Conservation (phyloP, 2,888 invertebrate species). For the Pollenia labialis region DNA sequence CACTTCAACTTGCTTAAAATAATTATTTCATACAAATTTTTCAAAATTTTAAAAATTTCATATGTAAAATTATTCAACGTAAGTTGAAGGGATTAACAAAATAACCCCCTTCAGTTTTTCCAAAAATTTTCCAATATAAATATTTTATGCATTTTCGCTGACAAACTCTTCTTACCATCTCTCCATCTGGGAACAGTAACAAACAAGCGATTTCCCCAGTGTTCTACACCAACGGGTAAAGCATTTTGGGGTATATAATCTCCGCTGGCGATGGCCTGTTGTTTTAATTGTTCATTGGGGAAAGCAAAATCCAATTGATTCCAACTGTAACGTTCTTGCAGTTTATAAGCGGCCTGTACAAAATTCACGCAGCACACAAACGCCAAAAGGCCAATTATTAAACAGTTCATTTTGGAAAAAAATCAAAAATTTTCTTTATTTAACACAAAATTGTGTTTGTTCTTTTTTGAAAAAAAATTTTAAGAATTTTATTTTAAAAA, state of each 20-base stretch:
- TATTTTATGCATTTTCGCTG: not conserved
- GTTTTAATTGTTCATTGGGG: conserved; percentile 87
- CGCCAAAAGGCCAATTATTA: conserved; percentile 57
- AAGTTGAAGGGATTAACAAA: too few relatives aligned
- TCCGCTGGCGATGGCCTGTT: conserved; percentile 87
- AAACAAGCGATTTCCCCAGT: conserved; percentile 92
- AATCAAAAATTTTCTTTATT: conserved; percentile 1
- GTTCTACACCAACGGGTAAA: conserved; percentile 92
- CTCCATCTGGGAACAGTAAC: conserved; percentile 93
- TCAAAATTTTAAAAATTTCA: too few relatives aligned
- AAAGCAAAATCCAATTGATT: conserved; percentile 90
- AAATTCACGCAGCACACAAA: conserved; percentile 54
- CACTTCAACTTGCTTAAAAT: too few relatives aligned
- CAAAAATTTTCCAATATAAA: too few relatives aligned
- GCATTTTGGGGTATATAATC: conserved; percentile 91
- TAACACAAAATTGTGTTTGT: not conserved
- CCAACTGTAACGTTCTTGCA: conserved; percentile 91
- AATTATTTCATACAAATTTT: too few relatives aligned
- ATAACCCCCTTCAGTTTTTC: too few relatives aligned
- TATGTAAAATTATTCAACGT: too few relatives aligned
- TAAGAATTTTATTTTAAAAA: not conserved
- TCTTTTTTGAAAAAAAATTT: not conserved
- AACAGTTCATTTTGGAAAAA: conserved; percentile 52
- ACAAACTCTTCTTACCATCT: conserved; percentile 86
- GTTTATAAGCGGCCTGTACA: conserved; percentile 83